A percentile compares a stretch with the other conserved stretches of the same genome.
phyloP scores from a whole-genome alignment of 2,888 invertebrate genomes.

The Lasioglossum oenotherae region DNA sequence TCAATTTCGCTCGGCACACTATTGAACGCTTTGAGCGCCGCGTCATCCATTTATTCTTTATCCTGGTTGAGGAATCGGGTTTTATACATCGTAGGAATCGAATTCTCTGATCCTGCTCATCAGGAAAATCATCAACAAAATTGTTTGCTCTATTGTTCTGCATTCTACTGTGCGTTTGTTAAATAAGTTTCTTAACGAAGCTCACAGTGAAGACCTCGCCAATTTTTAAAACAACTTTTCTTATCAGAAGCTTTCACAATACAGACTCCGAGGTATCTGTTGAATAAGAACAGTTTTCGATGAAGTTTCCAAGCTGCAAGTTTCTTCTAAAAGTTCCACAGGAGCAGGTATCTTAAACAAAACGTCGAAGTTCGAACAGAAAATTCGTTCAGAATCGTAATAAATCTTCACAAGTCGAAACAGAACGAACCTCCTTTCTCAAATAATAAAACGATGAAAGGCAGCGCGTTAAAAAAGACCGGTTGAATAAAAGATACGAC shows the following conservation, averaged over 20 bases:
- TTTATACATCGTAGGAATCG: neutral
- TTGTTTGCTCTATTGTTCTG: neutral
- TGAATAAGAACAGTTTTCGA: neutral
- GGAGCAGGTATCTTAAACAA: neutral
- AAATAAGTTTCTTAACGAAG: no score
- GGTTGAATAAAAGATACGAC: conserved; percentile 8
- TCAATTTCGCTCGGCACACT: neutral
- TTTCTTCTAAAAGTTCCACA: neutral
- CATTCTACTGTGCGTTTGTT: no score
- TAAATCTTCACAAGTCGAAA: neutral
- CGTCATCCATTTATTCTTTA: neutral
- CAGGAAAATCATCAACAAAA: neutral
- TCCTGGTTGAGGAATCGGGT: neutral
- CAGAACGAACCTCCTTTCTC: neutral
- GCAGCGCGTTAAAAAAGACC: neutral
- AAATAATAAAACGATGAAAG: neutral
- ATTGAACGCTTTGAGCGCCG: neutral
- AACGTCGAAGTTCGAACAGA: neutral
- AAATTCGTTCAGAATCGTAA: neutral
- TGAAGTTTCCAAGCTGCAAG: neutral
- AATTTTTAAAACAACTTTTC: neutral
- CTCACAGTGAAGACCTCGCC: neutral
- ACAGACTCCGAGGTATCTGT: neutral
- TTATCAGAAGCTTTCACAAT: neutral
- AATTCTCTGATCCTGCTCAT: neutral